Percentiles rank a stretch among this genome's conserved stretches.
phyloP scores from a whole-genome alignment of 2,113 vertebrate genomes.

The Potamarius usumacintae region DNA sequence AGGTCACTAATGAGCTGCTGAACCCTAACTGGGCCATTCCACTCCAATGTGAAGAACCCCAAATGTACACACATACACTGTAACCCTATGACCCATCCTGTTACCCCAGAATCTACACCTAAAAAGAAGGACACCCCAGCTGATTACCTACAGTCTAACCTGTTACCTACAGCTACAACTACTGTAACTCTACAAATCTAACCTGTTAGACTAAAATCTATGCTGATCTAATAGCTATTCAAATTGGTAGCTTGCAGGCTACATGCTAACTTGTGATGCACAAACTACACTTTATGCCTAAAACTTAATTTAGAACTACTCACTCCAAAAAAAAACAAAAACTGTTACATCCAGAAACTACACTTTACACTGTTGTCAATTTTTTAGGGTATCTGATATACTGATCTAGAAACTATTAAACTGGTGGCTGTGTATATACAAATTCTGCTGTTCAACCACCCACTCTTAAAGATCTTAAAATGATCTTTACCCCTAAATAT shows the following conservation, averaged over 20 bases:
- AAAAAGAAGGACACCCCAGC: neutral
- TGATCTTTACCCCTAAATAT: neutral
- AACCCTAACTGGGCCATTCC: conserved; percentile 41
- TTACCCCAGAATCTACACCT: too few relatives aligned
- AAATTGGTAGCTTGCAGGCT: neutral
- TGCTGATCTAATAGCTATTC: neutral
- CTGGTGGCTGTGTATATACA: neutral
- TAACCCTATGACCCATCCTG: too few relatives aligned
- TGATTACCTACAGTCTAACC: neutral
- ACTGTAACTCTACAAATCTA: neutral
- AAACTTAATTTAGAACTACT: neutral
- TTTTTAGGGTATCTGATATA: neutral
- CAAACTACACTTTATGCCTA: neutral
- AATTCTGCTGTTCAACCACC: neutral
- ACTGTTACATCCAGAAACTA: neutral
- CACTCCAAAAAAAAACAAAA: neutral
- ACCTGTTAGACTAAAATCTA: neutral
- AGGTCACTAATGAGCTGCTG: conserved; percentile 57
- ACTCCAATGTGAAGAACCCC: conserved; percentile 59
- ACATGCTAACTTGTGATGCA: neutral
- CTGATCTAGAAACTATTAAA: neutral
- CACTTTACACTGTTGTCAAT: neutral
- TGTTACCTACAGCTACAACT: neutral
- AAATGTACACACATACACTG: neutral
- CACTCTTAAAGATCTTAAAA: neutral